phyloP scores from a whole-genome alignment of 2,113 vertebrate genomes.

The Rhinoderma darwinii region DNA sequence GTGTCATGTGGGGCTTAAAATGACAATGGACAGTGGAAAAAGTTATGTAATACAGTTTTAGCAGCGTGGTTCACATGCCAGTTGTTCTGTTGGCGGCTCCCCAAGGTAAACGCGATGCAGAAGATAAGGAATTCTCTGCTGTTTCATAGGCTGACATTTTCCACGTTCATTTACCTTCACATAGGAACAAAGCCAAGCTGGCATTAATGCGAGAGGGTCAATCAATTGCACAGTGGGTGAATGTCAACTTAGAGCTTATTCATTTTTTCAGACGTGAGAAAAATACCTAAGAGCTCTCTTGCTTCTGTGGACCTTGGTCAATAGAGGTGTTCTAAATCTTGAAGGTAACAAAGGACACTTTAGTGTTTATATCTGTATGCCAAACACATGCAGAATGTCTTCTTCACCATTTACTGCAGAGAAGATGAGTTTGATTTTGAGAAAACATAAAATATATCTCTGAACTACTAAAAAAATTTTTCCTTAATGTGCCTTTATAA shows the following conservation, averaged over 20 bases:
- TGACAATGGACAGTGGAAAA: slow-evolving; percentile 28
- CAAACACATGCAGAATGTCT: not conserved
- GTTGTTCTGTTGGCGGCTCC: slow-evolving; percentile 48
- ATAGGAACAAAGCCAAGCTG: slow-evolving; percentile 59
- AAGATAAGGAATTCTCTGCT: slow-evolving; percentile 48
- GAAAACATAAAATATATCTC: not conserved
- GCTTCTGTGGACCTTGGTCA: slow-evolving; percentile 33
- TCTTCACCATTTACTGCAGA: slow-evolving; percentile 14
- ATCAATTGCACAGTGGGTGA: slow-evolving; percentile 58
- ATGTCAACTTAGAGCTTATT: slow-evolving; percentile 60
- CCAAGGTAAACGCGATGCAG: slow-evolving; percentile 52
- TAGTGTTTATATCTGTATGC: slow-evolving; percentile 14
- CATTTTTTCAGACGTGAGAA: slow-evolving; percentile 53
- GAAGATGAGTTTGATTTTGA: not conserved
- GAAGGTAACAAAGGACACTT: slow-evolving; percentile 50
- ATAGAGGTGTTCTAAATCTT: slow-evolving; percentile 47
- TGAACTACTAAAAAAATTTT: not conserved
- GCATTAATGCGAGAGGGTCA: slow-evolving; percentile 57
- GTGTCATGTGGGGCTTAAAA: not conserved
- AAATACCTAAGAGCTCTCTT: slow-evolving; percentile 49
- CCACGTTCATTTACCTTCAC: slow-evolving; percentile 58
- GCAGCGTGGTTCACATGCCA: slow-evolving; percentile 39
- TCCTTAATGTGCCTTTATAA: not conserved
- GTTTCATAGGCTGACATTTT: slow-evolving; percentile 58
- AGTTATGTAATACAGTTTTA: slow-evolving; percentile 25